Conservation (phyloP, 2,797 vertebrate genomes). For the Natrix natrix region DNA sequence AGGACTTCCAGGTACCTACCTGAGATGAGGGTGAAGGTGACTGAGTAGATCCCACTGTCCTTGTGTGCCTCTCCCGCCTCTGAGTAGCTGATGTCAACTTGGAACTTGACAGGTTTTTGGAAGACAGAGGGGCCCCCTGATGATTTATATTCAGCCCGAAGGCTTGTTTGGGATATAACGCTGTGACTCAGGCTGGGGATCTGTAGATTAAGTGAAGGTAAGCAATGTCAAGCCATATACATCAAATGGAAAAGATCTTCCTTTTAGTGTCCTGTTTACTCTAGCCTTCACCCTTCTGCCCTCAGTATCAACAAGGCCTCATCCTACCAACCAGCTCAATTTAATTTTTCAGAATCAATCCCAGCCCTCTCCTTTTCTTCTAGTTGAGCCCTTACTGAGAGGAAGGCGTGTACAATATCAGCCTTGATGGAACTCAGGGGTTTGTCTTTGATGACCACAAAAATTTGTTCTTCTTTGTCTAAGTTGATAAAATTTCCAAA, state of each 20-base stretch:
- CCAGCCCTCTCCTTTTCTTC: background rate
- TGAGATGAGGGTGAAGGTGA: conserved; percentile 92
- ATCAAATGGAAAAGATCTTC: background rate
- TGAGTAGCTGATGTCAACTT: conserved; percentile 89
- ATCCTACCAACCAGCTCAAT: background rate
- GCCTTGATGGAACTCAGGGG: conserved; percentile 93
- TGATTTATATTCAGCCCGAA: conserved; percentile 89
- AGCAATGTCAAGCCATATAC: background rate
- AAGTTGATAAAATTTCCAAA: conserved; percentile 93
- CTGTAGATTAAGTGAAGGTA: conserved; percentile 56
- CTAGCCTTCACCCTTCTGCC: background rate
- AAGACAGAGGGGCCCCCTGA: conserved; percentile 88
- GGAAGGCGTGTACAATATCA: conserved; percentile 92
- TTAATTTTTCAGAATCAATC: background rate
- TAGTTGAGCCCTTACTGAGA: conserved; percentile 73
- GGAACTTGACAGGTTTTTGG: conserved; percentile 91
- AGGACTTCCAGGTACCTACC: conserved; percentile 66
- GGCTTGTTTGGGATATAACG: conserved; percentile 90
- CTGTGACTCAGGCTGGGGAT: conserved; percentile 91
- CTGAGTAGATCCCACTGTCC: conserved; percentile 88
- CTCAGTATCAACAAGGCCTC: background rate
- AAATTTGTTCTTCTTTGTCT: conserved; percentile 95
- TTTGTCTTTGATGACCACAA: conserved; percentile 91
- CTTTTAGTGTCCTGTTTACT: background rate
- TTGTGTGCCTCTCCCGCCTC: conserved; percentile 78